Evolutionary conservation across 1,140 invertebrate species (phyloP), one percentile per base, ranked within the genome.

Genomic region (Meteorus sp.): DNA sequence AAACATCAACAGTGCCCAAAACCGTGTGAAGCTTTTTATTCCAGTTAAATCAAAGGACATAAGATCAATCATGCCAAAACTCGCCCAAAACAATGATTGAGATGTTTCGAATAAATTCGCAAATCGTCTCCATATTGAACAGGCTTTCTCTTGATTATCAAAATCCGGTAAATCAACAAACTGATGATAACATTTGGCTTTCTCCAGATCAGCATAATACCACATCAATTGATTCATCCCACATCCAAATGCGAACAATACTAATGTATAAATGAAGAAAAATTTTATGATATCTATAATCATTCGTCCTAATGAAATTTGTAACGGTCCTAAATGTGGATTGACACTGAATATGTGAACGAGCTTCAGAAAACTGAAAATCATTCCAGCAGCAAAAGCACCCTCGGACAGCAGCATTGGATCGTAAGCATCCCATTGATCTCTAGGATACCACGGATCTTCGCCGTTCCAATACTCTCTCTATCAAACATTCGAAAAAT

Each of bases 301-400:
- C 93, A 96, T 95, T 68, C 93, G 82, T 52, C 93, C 93, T 13
- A 95, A 80, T 1, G 92, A 94, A 13, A 95, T 93, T 74, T 89
- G 90, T 7, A 97, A 79, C 0, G 95, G 94, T 51, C 95, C 95
- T 51, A 97, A 80, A 78, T 97, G 91, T 6, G 93, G 94, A 81
- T 95, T 96, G 37, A 97, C 92, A 44, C 93, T 95, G 84, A 97
- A 97, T 70, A 97, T 95, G 75, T 96, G 94, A 15, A 97, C 93
- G 64, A 97, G 83, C 75, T 97, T 97, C 27, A 97, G 81, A 67
- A 94, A 95, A 64, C 87, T 88, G 70, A 97, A 95, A 66, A 97
- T 95, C 88, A 96, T 97, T 60, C 91, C 94, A 0, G 93, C 93
- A 0, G 93, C 93, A 79, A 97, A 97, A 35, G 94, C 90, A 37